These are phyloP conservation scores for Solenopsis invicta DNA, from an alignment of 1,140 invertebrate species.

Conservation along the genomic window DNA sequence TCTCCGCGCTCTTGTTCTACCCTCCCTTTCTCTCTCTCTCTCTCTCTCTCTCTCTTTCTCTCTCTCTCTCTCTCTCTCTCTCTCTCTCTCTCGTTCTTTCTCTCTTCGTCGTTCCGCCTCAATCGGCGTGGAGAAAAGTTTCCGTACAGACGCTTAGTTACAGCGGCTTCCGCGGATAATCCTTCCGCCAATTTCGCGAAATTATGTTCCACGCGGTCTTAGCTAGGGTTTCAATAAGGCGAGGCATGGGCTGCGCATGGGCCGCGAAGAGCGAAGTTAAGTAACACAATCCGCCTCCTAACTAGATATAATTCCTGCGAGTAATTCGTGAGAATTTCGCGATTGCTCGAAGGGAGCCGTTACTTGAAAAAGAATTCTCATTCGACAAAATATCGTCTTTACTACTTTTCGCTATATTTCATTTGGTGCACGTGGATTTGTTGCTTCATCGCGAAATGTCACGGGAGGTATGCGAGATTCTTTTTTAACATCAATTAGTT, in stretches of 20 bases:
- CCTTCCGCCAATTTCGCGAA: constrained; percentile 63
- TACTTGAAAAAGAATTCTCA: constrained; percentile 49
- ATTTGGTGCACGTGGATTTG: not conserved
- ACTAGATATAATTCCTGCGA: constrained; percentile 57
- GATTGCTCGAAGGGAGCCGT: constrained; percentile 30
- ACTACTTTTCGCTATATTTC: not conserved
- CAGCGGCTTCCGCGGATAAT: constrained; percentile 67
- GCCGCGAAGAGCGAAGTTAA: constrained; percentile 56
- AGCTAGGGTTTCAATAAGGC: constrained; percentile 63
- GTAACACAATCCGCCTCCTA: constrained; percentile 53
- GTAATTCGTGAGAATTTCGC: constrained; percentile 50
- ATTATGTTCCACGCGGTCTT: constrained; percentile 65
- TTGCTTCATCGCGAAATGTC: not conserved
- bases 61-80: not conserved
- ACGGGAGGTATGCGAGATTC: not conserved
- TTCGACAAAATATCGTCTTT: constrained; percentile 38
- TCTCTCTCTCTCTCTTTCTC: not conserved
- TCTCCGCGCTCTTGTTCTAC: constrained; percentile 39
- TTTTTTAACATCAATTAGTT: constrained; percentile 34
- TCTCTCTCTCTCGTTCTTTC: no score
- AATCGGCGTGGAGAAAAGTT: constrained; percentile 61
- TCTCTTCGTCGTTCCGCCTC: not conserved
- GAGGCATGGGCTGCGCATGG: constrained; percentile 41
- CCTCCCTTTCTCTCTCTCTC: constrained; percentile 8
- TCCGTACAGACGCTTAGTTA: constrained; percentile 65